phyloP scores from a whole-genome alignment of 2,888 invertebrate genomes.

The Eupithecia pulchellata region DNA sequence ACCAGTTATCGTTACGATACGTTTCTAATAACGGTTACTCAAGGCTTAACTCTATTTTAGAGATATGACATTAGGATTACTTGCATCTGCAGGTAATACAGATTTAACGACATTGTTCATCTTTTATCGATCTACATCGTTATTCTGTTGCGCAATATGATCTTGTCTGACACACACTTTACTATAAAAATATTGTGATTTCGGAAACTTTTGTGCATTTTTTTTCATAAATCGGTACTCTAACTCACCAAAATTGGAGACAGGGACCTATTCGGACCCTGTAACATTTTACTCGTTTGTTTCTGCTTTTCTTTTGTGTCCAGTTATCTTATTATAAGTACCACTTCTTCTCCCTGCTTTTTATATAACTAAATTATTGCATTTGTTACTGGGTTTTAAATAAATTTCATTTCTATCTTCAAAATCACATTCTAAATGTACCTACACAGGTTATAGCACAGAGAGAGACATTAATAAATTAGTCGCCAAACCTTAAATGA shows the following conservation, averaged over 20 bases:
- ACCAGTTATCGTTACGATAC: conserved; percentile 3
- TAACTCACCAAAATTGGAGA: too few species aligned
- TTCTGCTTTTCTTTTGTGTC: too few species aligned
- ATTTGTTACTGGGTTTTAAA: too few species aligned
- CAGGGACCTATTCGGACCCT: too few species aligned
- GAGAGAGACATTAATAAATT: conserved; percentile 17
- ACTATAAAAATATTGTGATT: too few species aligned
- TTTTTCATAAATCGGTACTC: too few species aligned
- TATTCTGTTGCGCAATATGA: conserved; percentile 17
- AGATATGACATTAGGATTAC: conserved; percentile 7
- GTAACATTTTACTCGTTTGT: too few species aligned
- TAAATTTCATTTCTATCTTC: too few species aligned
- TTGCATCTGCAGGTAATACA: conserved; percentile 36
- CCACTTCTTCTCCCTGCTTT: too few species aligned
- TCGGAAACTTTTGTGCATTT: too few species aligned
- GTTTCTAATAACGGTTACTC: conserved; percentile 6
- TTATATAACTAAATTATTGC: too few species aligned
- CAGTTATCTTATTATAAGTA: too few species aligned
- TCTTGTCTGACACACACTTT: background rate
- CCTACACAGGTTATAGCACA: background rate
- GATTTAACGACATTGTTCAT: conserved; percentile 33
- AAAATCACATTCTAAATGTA: background rate
- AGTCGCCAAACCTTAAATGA: conserved; percentile 9
- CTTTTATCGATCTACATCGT: conserved; percentile 2
- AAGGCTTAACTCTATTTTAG: background rate